phyloP scores from a whole-genome alignment of 1,140 invertebrate genomes.

The Eumeta japonica region DNA sequence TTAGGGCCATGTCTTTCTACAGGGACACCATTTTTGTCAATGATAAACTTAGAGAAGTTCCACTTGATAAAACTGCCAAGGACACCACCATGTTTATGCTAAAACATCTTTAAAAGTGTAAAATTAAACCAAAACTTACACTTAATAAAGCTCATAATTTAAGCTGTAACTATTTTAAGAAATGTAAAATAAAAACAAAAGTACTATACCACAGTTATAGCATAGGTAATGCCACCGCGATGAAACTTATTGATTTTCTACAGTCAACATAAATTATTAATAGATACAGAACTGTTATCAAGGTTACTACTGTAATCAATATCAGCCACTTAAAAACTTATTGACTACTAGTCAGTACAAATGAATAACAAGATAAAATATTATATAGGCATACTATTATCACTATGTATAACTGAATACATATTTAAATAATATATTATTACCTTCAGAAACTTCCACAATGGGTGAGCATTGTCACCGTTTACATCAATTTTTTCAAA shows the following conservation, averaged over 20 bases:
- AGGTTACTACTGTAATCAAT: too few relatives aligned
- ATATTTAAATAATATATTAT: constrained; percentile 6
- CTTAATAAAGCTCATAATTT: neutral
- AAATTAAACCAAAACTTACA: neutral
- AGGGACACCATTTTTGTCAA: constrained; percentile 84
- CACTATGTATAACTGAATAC: too few relatives aligned
- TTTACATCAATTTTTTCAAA: constrained; percentile 87
- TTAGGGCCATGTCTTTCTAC: constrained; percentile 81
- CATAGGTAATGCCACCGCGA: neutral
- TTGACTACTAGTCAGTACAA: too few relatives aligned
- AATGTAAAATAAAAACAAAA: neutral
- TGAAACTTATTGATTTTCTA: neutral
- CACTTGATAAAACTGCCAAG: constrained; percentile 84
- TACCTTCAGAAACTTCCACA: constrained; percentile 86
- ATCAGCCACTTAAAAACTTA: too few relatives aligned
- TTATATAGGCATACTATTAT: too few relatives aligned
- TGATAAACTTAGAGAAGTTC: constrained; percentile 97
- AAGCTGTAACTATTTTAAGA: neutral
- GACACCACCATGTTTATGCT: constrained; percentile 73
- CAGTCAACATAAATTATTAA: constrained; percentile 53
- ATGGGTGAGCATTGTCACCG: constrained; percentile 78
- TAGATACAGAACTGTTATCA: constrained; percentile 89
- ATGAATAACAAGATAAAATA: too few relatives aligned
- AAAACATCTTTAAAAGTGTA: constrained; percentile 17
- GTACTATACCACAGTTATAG: neutral